Base-by-base conservation (phyloP, 2,888 invertebrate genomes). In the Pandemis corylana region DNA sequence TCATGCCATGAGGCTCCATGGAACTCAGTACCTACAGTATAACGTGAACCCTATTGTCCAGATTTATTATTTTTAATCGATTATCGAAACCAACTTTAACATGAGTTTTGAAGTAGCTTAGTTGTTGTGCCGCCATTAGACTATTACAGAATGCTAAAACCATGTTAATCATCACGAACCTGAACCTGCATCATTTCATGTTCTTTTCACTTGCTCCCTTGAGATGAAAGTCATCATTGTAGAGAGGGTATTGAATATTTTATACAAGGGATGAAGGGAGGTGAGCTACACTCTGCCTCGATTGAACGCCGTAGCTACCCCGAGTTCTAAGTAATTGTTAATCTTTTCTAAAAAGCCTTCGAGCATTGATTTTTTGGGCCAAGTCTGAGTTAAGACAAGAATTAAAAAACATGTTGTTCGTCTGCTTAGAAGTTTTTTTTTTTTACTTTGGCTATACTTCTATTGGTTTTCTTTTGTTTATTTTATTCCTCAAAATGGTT, bases 241-340 rank as follows among this genome's bases (percentile, higher is more conserved):
- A 41, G 61, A 42, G 61, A 62, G 51, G 20, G 20, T 46, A 61
- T 67, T 20, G 62, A 61, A 72, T 72, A 72, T 67, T 44, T 71
- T 71, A 64, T 65, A 20, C 20, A 6, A n/a, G n/a, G 62, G 41
- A 62, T 44, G 67, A 41, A n/a, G 41, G 62, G n/a, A 62, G 28
- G 10, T 7, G 15, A 59, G 59, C 53, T 53, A 15, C 59, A 12
- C 28, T 12, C 59, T 59, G 59, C 28, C 59, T 10, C 59, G 59
- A 59, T 59, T 59, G 28, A 59, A 28, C 20, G 59, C 12, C 12
- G 28, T 59, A 59, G 59, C 59, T 59, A 12, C 59, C 20, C 20
- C 28, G 28, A 28, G 59, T 59, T 28, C 59, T 28, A 28, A 63
- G 63, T 63, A 42, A 63, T 63, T 42, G n/a, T 59, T 59, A 59